Evolutionary conservation across 2,888 invertebrate genomes (phyloP).

Genomic region (Rhyacophila evoluta): DNA sequence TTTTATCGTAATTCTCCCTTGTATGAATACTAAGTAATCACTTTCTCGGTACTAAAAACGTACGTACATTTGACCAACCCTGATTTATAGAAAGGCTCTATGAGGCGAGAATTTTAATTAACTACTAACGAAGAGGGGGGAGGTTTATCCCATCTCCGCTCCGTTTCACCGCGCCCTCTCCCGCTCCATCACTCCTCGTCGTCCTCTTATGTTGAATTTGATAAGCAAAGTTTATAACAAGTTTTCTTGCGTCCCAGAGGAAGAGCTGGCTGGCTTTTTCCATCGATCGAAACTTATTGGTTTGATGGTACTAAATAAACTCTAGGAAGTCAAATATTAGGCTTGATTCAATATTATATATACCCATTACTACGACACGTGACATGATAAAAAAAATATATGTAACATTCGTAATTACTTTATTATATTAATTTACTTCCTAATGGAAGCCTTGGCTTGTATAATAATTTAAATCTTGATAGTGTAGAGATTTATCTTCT

Average conservation of each 20-base stretch:
- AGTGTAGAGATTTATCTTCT: too few species aligned
- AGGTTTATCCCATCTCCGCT: not conserved
- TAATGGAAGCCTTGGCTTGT: too few species aligned
- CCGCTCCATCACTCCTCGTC: not conserved
- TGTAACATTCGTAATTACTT: too few species aligned
- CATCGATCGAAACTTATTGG: not conserved
- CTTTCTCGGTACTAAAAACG: too few species aligned
- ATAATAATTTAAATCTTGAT: too few species aligned
- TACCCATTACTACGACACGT: too few species aligned
- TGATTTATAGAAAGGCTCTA: slow-evolving; percentile 16
- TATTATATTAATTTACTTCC: too few species aligned
- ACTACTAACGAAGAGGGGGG: slow-evolving; percentile 23
- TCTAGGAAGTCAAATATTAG: not conserved
- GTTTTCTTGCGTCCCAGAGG: slow-evolving; percentile 22
- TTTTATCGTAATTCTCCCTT: too few species aligned
- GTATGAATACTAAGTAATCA: too few species aligned
- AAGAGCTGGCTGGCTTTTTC: slow-evolving; percentile 4
- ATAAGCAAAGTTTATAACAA: slow-evolving; percentile 24
- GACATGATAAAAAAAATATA: too few species aligned
- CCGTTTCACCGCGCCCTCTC: not conserved
- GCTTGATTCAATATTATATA: not conserved
- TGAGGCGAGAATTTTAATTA: slow-evolving; percentile 33
- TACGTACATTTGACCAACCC: slow-evolving; percentile 1
- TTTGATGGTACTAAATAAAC: not conserved
- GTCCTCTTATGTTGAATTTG: slow-evolving; percentile 24